These are phyloP conservation scores for Theonella swinhoei DNA, from an alignment of 37 sponge, comb jelly and placozoan genomes.

Conservation along the genomic window DNA sequence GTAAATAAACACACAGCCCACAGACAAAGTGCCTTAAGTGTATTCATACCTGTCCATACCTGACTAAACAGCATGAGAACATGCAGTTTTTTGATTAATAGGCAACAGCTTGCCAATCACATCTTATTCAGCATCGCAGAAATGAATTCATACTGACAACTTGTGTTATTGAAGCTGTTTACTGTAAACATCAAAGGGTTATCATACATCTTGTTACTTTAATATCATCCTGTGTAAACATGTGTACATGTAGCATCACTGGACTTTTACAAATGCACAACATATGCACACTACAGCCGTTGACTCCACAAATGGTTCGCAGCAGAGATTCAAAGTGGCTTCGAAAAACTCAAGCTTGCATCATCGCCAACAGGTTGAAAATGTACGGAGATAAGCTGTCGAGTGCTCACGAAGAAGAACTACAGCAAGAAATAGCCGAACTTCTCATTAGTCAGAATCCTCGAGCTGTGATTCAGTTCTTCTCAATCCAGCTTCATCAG, in stretches of 20 bases:
- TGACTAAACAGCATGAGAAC: background rate
- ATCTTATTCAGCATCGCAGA: no score
- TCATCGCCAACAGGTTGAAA: slow-evolving; percentile 34
- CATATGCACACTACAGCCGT: no score
- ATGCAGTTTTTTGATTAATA: background rate
- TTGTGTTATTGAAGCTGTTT: no score
- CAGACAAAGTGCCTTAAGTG: background rate
- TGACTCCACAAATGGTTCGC: background rate
- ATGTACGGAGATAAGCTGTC: slow-evolving; percentile 28
- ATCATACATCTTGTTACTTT: no score
- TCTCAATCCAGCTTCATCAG: background rate
- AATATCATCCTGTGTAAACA: no score
- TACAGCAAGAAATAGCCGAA: background rate
- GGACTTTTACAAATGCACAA: no score
- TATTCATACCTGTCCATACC: no score
- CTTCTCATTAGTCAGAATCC: background rate
- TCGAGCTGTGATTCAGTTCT: background rate
- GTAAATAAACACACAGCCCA: background rate
- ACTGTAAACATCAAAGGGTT: no score
- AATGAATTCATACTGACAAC: no score
- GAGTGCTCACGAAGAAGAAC: background rate
- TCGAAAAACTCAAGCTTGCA: background rate
- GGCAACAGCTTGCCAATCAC: no score
- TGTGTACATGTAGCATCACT: no score
- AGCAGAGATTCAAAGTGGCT: background rate